Conservation (phyloP, 2,113 vertebrate species). For the Salvelinus sp. region DNA sequence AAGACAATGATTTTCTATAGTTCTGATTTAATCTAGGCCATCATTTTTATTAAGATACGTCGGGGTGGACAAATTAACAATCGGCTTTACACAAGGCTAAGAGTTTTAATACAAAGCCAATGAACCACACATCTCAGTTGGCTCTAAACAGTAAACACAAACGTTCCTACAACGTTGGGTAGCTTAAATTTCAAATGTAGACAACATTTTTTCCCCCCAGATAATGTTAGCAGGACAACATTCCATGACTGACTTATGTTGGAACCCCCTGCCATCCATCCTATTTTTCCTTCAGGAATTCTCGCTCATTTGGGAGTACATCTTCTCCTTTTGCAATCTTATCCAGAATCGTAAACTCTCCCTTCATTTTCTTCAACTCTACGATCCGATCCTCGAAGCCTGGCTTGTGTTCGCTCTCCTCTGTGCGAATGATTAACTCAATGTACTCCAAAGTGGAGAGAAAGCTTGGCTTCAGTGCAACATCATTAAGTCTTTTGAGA, state of each 20-base stretch:
- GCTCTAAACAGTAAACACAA: too few relatives aligned
- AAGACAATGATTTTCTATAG: too few relatives aligned
- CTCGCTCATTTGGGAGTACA: constrained; percentile 7
- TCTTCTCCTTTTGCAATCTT: constrained; percentile 28
- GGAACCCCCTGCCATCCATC: neutral
- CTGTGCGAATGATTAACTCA: constrained; percentile 38
- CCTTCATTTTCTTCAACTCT: constrained; percentile 28
- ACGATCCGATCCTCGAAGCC: constrained; percentile 39
- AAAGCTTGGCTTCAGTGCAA: constrained; percentile 44
- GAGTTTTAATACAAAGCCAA: too few relatives aligned
- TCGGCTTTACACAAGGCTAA: too few relatives aligned
- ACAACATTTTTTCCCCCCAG: too few relatives aligned
- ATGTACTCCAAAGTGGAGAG: constrained; percentile 39
- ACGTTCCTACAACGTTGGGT: too few relatives aligned
- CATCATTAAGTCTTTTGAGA: constrained; percentile 37
- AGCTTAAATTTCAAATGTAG: too few relatives aligned
- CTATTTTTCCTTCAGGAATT: neutral
- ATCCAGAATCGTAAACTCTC: constrained; percentile 4
- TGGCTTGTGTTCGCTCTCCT: constrained; percentile 27
- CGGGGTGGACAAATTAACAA: too few relatives aligned
- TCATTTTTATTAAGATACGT: too few relatives aligned
- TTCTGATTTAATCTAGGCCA: too few relatives aligned
- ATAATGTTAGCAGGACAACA: too few relatives aligned
- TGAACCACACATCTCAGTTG: too few relatives aligned
- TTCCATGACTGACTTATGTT: neutral